Conservation (phyloP, 2,113 vertebrate genomes). For the Miniopterus natalensis region DNA sequence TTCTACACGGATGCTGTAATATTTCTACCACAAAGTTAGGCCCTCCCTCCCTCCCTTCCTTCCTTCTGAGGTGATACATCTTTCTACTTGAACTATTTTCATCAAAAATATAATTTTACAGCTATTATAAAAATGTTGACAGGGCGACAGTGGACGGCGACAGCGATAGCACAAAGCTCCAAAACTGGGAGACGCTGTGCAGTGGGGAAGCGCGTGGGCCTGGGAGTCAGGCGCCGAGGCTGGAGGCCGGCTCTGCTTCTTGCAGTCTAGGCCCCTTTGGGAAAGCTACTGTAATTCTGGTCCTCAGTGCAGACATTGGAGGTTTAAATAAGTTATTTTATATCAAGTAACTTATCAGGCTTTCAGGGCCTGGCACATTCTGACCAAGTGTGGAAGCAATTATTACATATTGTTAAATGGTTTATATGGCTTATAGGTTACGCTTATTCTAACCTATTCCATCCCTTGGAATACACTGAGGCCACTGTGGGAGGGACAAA, state of each 20-base stretch:
- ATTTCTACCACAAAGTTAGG: background rate
- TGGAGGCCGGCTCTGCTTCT: background rate
- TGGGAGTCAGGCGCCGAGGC: rapidly evolving
- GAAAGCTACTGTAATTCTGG: background rate
- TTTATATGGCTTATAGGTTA: background rate
- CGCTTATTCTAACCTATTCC: background rate
- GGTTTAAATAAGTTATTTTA: background rate
- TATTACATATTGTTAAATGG: too few relatives aligned
- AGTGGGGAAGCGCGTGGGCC: rapidly evolving
- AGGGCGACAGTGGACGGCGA: rapidly evolving
- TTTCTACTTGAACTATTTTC: background rate
- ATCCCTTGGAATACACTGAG: too few relatives aligned
- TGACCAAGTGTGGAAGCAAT: background rate
- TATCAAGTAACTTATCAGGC: background rate
- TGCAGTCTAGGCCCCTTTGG: background rate
- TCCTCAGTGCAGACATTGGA: background rate
- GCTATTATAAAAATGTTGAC: background rate
- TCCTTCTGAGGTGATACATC: background rate
- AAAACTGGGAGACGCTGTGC: rapidly evolving
- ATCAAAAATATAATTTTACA: background rate
- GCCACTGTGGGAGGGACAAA: too few relatives aligned
- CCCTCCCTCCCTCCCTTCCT: too few relatives aligned
- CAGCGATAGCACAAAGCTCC: too few relatives aligned
- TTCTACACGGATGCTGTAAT: background rate
- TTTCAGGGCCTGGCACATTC: background rate